Percentiles rank a stretch among this genome's conserved stretches.
Evolutionary conservation across 1,140 invertebrate species (phyloP).

Genomic region (Pogonognathellus flavescens): DNA sequence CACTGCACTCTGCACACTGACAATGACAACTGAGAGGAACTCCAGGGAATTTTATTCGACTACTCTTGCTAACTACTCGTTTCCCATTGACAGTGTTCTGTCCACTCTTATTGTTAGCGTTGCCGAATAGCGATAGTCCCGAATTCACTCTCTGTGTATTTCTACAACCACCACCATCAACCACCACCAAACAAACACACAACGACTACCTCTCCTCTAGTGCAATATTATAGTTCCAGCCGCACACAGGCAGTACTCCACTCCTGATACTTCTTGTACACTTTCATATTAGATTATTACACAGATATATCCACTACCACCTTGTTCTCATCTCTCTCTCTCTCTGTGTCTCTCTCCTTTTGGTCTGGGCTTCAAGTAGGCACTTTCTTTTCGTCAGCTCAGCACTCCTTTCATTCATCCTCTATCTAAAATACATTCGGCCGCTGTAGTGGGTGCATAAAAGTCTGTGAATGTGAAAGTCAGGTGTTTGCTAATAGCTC

Average conservation of each 20-base stretch:
- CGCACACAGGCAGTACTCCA: too few relatives aligned
- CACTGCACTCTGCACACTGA: constrained; percentile 47
- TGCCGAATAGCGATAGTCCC: too few relatives aligned
- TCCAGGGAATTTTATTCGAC: constrained; percentile 31
- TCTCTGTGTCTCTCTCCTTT: not conserved
- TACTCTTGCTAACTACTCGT: constrained; percentile 20
- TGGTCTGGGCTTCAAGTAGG: not conserved
- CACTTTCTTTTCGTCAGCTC: constrained; percentile 29
- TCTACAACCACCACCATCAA: too few relatives aligned
- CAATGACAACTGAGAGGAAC: constrained; percentile 48
- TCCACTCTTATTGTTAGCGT: constrained; percentile 11
- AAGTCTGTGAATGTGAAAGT: constrained; percentile 41
- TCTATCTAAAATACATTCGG: constrained; percentile 12
- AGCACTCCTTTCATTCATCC: constrained; percentile 29
- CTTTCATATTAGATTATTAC: not conserved
- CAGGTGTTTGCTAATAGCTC: constrained; percentile 47
- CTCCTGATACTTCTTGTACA: too few relatives aligned
- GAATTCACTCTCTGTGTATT: too few relatives aligned
- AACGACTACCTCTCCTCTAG: too few relatives aligned
- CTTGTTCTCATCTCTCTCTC: not conserved
- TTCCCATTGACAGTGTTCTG: constrained; percentile 22
- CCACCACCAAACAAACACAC: too few relatives aligned
- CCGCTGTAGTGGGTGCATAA: constrained; percentile 16
- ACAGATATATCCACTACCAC: not conserved
- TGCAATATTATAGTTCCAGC: too few relatives aligned